These are phyloP conservation scores for Cephus runcator DNA, from an alignment of 2,888 invertebrate genomes.

Conservation along the genomic window DNA sequence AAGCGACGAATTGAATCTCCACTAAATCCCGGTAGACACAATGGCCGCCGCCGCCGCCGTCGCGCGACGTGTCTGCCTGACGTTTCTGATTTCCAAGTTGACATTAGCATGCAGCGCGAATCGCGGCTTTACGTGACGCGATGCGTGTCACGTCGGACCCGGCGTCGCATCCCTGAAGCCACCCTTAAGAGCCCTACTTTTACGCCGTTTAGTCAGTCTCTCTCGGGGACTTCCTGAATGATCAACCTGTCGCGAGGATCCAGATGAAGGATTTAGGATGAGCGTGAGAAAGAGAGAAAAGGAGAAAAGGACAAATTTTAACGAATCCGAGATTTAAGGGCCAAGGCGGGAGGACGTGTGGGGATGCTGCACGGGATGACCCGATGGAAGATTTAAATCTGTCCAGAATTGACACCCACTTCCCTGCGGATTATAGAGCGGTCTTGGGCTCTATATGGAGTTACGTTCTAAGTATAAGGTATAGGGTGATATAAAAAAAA, in stretches of 20 bases:
- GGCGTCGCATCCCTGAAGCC: slow-evolving; percentile 25
- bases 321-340: neutral
- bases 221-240: slow-evolving; percentile 2
- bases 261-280: neutral
- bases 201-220: slow-evolving; percentile 47
- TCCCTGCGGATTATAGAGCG: slow-evolving; percentile 28
- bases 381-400: slow-evolving; percentile 33
- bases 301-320: neutral
- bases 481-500: slow-evolving; percentile 16
- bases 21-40: slow-evolving; percentile 51
- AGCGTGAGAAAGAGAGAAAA: neutral
- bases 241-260: slow-evolving; percentile 20
- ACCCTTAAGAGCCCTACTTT: slow-evolving; percentile 51
- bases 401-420: slow-evolving; percentile 33
- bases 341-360: too few relatives aligned
- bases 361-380: neutral
- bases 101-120: slow-evolving; percentile 58
- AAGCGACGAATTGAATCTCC: slow-evolving; percentile 51
- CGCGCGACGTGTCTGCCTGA: slow-evolving; percentile 46
- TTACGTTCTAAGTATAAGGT: slow-evolving; percentile 29
- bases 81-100: slow-evolving; percentile 53
- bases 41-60: slow-evolving; percentile 28
- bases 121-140: slow-evolving; percentile 37
- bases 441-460: slow-evolving; percentile 13
- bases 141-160: slow-evolving; percentile 57